Evolutionary conservation across 2,888 invertebrate species (phyloP).

Genomic region (Nemotelus pantherinus): DNA sequence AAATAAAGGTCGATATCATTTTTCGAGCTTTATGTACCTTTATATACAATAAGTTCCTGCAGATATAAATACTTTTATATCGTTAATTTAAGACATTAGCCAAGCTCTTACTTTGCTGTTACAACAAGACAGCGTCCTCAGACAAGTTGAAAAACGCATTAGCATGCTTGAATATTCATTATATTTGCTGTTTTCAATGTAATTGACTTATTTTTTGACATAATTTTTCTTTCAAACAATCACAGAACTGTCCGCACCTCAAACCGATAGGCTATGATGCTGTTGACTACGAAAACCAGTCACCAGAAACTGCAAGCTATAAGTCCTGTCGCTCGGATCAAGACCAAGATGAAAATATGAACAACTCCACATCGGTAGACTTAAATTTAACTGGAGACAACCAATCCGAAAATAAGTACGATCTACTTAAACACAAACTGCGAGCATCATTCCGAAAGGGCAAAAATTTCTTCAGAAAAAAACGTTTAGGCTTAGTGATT

Average conservation of each 20-base stretch:
- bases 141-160: too few relatives aligned
- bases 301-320: conserved; percentile 27
- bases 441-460: conserved; percentile 61
- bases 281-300: conserved; percentile 26
- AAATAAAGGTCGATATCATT: too few relatives aligned
- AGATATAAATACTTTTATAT: too few relatives aligned
- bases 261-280: conserved; percentile 27
- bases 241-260: conserved; percentile 13
- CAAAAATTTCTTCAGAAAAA: conserved; percentile 57
- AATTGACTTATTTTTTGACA: too few relatives aligned
- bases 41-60: too few relatives aligned
- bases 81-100: too few relatives aligned
- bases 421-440: conserved; percentile 59
- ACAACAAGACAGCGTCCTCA: too few relatives aligned
- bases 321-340: conserved; percentile 20
- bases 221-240: neutral
- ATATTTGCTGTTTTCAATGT: too few relatives aligned
- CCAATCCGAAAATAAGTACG: conserved; percentile 56
- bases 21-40: too few relatives aligned
- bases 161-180: too few relatives aligned
- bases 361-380: conserved; percentile 26
- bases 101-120: too few relatives aligned
- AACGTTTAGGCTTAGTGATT: conserved; percentile 55
- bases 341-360: conserved; percentile 39
- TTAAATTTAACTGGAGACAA: neutral